A percentile compares a stretch with the other conserved stretches of the same genome.
Evolutionary conservation across 2,888 invertebrate genomes (phyloP).

Genomic region (Drosophila anomalata): DNA sequence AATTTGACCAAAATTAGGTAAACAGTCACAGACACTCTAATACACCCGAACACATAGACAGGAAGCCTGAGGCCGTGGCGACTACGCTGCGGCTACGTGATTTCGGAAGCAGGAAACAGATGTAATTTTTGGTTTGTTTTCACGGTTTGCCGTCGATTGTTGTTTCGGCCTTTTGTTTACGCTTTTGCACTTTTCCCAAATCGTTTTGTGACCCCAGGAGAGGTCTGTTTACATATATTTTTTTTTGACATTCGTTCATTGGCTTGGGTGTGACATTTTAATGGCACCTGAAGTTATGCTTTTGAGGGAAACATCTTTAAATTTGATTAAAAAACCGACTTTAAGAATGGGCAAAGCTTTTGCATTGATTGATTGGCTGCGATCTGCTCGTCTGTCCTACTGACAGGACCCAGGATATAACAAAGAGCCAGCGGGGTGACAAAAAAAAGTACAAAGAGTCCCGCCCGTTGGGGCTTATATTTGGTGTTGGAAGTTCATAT

Average conservation of each 20-base stretch:
- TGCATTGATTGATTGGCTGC: slow-evolving; percentile 62
- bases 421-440: slow-evolving; percentile 36
- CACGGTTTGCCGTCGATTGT: slow-evolving; percentile 43
- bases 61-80: slow-evolving; percentile 19
- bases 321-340: slow-evolving; percentile 35
- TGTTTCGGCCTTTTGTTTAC: slow-evolving; percentile 54
- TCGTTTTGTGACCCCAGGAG: slow-evolving; percentile 24
- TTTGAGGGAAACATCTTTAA: slow-evolving; percentile 30
- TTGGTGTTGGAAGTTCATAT: slow-evolving; percentile 22
- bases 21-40: slow-evolving; percentile 14
- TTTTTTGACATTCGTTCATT: slow-evolving; percentile 12
- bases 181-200: slow-evolving; percentile 38
- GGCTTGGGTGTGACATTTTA: slow-evolving; percentile 10
- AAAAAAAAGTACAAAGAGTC: slow-evolving; percentile 16
- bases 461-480: slow-evolving; percentile 10
- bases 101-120: slow-evolving; percentile 66
- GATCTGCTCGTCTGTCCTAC: slow-evolving; percentile 5
- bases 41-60: slow-evolving; percentile 12
- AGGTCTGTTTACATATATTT: slow-evolving; percentile 3
- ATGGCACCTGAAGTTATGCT: slow-evolving; percentile 16
- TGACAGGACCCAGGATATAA: slow-evolving; percentile 12
- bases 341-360: slow-evolving; percentile 41
- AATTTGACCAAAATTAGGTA: slow-evolving; percentile 47
- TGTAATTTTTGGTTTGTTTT: slow-evolving; percentile 57
- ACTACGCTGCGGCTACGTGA: slow-evolving; percentile 66